Evolutionary conservation across 2,113 vertebrate genomes (phyloP), one percentile per base, ranked within the genome.

Genomic region (Climacteris rufus): DNA sequence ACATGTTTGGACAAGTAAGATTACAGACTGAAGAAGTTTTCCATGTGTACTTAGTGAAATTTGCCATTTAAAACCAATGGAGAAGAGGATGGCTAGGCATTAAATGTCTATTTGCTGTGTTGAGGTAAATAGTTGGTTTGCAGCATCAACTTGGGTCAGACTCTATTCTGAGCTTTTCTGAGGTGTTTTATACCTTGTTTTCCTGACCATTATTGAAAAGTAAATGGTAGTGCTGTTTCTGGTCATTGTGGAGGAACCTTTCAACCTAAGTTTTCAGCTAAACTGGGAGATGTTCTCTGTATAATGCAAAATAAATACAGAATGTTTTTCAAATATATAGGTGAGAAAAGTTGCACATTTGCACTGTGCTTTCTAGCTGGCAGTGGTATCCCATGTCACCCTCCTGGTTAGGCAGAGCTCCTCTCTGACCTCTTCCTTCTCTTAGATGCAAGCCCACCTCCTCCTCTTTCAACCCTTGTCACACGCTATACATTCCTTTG

Each of bases 31-130:
- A 89, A 42, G 42, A 31, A 14, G 22, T 82, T 82, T 63, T 30
- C 61, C 3, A 7, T 44, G 25, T 59, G 71, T 66, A 11, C 20
- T 71, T 8, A 6, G 22, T 33, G 49, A 60, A 39, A 78, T 64
- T 49, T 52, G 23, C 57, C 25, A 25, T 68, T 86, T 66, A 27
- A 89, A 89, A 28, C 28, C 42, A 53, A 28, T 6, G 14, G 45
- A 35, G 31, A 33, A 37, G 13, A 33, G 39, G 15, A 63, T 31
- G 40, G 40, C 28, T 0, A 0, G 21, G 22, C 35, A 31, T 79
- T 56, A 68, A 54, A 49, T 0, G 0, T 35, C n/a, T 76, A 0
- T 45, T 6, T 16, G 25, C 11, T 50, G 9, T 49, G 15, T 42
- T 70, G 68, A 63, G 39, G 31, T 53, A 47, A 53, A n/a, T 31